Base-by-base conservation (phyloP, 1,140 invertebrate genomes). In the Philotrypesis tridentata region DNA sequence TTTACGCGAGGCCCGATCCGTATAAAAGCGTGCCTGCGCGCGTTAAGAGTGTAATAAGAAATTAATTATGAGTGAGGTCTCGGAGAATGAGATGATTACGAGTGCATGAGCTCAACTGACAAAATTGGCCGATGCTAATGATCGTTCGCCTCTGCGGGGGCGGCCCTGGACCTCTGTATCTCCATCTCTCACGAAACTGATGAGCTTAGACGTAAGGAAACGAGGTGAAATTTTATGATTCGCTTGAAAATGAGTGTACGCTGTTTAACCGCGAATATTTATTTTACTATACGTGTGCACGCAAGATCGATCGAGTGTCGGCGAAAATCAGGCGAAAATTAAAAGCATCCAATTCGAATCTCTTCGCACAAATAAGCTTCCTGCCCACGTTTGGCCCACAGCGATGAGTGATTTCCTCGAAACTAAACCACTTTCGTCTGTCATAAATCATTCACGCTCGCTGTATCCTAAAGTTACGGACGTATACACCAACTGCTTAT, bases 1-100 rank as follows among this genome's bases (percentile, higher is more conserved):
- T 43, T 43, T 43, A 5, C 40, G 12, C 37, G 2, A 11, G 8
- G 8, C n/a, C n/a, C n/a, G 2, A 40, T 48, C 1, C 43, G 9
- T 21, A 25, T 73, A 73, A 67, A 80, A 65, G 68, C 43, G 2
- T 21, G 40, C 8, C 29, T 0, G n/a, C 33, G 55, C 60, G 37
- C 25, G 60, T 80, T 79, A 80, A 80, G 68, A 74, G 79, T 74
- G 71, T 80, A 74, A 80, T 80, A 80, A 72, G 70, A 73, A 63
- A 80, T 80, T 73, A 80, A 80, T 80, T 80, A 80, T 80, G 70
- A 23, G n/a, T n/a, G n/a, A 80, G 27, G 7, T 43, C 60, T 1
- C 37, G 71, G 70, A 40, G 60, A 73, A 79, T 37, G 68, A 80
- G 78, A 80, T 73, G 55, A 80, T 80, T 80, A 73, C 60, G 37